Conservation (phyloP, 2,888 invertebrate genomes). For the Zootermopsis nevadensis region DNA sequence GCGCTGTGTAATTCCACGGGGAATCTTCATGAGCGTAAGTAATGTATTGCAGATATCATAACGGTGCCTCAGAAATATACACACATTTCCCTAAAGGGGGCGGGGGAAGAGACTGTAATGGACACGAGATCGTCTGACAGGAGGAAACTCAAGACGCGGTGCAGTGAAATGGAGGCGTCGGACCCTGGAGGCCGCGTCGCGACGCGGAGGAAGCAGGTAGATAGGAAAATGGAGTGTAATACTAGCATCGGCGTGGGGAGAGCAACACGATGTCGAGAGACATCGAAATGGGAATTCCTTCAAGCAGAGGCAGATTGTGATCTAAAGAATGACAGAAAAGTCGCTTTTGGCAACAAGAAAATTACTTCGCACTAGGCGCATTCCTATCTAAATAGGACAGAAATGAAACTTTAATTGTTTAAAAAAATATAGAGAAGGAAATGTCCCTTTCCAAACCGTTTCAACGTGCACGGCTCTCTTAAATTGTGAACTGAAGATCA, state of each 20-base stretch:
- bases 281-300: neutral
- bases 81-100: neutral
- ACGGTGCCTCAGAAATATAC: neutral
- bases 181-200: conserved; percentile 14
- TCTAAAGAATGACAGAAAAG: neutral
- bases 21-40: neutral
- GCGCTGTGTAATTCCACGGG: neutral
- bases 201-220: conserved; percentile 12
- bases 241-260: too few species aligned
- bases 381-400: too few species aligned
- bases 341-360: too few species aligned
- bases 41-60: neutral
- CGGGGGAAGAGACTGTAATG: neutral
- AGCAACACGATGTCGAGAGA: neutral
- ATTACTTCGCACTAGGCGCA: too few species aligned
- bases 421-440: too few species aligned
- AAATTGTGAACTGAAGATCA: too few species aligned
- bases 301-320: neutral
- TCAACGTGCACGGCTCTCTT: too few species aligned
- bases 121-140: conserved; percentile 5
- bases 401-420: too few species aligned
- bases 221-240: neutral
- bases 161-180: neutral
- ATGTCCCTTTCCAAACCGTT: too few species aligned
- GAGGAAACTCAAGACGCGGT: neutral